phyloP scores from a whole-genome alignment of 2,888 invertebrate genomes.

The Mycalesis mineus region DNA sequence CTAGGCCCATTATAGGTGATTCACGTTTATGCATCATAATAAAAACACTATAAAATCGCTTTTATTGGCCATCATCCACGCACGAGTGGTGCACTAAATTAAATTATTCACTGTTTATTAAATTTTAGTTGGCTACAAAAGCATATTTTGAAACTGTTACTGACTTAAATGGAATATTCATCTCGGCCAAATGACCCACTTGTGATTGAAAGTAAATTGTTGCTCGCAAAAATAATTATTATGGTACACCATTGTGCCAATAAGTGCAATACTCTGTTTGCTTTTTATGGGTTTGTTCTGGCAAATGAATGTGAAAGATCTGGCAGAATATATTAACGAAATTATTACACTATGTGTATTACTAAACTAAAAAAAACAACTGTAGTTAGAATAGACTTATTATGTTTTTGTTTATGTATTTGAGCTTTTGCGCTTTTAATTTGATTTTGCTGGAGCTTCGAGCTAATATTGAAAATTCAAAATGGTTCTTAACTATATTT shows the following conservation, averaged over 20 bases:
- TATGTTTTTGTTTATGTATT: no score
- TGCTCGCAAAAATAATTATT: slow-evolving; percentile 20
- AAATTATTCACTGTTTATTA: slow-evolving; percentile 74
- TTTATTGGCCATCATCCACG: slow-evolving; percentile 74
- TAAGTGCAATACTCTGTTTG: not conserved
- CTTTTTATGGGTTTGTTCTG: not conserved
- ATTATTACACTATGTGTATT: no score
- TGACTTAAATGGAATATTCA: slow-evolving; percentile 49
- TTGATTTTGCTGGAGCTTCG: no score
- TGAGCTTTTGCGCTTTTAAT: no score
- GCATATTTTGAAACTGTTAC: slow-evolving; percentile 62
- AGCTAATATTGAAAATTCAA: no score
- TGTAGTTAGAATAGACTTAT: no score
- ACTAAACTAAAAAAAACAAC: no score
- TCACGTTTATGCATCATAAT: slow-evolving; percentile 75
- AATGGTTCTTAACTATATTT: no score
- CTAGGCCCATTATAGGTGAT: slow-evolving; percentile 62
- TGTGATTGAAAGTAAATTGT: slow-evolving; percentile 35
- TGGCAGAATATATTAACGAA: no score
- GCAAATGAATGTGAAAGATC: not conserved
- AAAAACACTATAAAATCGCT: slow-evolving; percentile 71
- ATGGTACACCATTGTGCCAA: slow-evolving; percentile 2
- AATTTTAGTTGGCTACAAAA: slow-evolving; percentile 67
- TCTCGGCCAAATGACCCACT: slow-evolving; percentile 55
- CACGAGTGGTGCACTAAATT: slow-evolving; percentile 67